Evolutionary conservation across 2,888 invertebrate genomes (phyloP).

Genomic region (Nowickia ferox): DNA sequence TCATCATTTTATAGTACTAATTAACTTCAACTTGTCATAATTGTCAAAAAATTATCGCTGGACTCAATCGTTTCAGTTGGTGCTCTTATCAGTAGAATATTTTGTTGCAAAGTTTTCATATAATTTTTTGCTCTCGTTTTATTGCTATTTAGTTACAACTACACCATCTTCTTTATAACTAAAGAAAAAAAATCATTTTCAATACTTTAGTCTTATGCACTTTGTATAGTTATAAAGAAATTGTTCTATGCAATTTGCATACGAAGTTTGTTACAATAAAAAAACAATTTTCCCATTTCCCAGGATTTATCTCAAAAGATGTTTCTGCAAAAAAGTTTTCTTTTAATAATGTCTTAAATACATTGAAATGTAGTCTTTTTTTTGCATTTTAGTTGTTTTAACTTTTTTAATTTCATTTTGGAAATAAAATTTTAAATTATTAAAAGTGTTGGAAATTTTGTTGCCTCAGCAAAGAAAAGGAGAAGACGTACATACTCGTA

Average conservation of each 20-base stretch:
- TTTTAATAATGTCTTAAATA: too few species aligned
- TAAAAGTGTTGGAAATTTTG: background rate
- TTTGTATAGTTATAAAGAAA: background rate
- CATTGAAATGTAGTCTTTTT: too few species aligned
- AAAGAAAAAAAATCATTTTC: background rate
- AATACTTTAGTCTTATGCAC: background rate
- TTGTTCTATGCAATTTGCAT: background rate
- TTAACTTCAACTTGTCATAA: constrained; percentile 72
- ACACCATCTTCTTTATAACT: constrained; percentile 22
- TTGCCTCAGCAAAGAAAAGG: background rate
- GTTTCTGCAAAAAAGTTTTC: too few species aligned
- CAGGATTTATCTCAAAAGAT: too few species aligned
- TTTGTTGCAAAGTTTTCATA: constrained; percentile 45
- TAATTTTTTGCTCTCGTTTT: constrained; percentile 2
- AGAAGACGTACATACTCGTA: background rate
- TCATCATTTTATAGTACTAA: constrained; percentile 69
- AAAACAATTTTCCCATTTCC: too few species aligned
- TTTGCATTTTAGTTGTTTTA: too few species aligned
- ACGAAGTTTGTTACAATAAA: too few species aligned
- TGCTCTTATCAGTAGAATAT: constrained; percentile 66
- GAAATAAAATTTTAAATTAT: background rate
- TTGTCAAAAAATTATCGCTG: constrained; percentile 70
- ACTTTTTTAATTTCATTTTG: background rate
- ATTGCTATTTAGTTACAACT: constrained; percentile 21
- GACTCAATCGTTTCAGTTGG: constrained; percentile 70